These are phyloP conservation scores for Rachycentron canadum DNA, from an alignment of 2,797 vertebrate genomes.

Conservation along the genomic window DNA sequence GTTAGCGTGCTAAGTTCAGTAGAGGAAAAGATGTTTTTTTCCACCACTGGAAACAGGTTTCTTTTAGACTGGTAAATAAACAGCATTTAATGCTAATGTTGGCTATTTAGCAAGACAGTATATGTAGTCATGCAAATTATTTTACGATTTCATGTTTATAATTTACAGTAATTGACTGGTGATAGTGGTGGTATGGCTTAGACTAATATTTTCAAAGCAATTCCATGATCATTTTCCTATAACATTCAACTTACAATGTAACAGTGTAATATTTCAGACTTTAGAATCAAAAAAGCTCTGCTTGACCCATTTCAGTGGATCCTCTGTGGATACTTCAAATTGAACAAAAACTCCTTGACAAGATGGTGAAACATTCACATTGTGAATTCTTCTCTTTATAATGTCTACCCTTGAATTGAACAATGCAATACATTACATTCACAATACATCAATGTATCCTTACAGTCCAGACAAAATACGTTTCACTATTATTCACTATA, in stretches of 20 bases:
- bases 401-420: not conserved
- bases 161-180: not conserved
- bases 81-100: not conserved
- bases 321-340: constrained; percentile 3
- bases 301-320: constrained; percentile 21
- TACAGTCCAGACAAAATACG: not conserved
- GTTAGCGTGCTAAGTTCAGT: too few species aligned
- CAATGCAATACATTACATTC: not conserved
- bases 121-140: not conserved
- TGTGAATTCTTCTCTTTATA: not conserved
- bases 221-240: not conserved
- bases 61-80: not conserved
- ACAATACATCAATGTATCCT: not conserved
- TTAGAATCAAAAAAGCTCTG: not conserved
- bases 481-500: not conserved
- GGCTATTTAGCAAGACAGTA: not conserved
- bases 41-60: not conserved
- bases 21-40: too few species aligned
- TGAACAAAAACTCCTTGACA: not conserved
- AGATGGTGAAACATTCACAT: not conserved
- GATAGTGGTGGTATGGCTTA: not conserved
- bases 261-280: not conserved
- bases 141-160: not conserved
- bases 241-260: not conserved
- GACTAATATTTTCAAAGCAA: not conserved